Base-by-base conservation (phyloP, 1,140 invertebrate species). In the Phortica variegata region DNA sequence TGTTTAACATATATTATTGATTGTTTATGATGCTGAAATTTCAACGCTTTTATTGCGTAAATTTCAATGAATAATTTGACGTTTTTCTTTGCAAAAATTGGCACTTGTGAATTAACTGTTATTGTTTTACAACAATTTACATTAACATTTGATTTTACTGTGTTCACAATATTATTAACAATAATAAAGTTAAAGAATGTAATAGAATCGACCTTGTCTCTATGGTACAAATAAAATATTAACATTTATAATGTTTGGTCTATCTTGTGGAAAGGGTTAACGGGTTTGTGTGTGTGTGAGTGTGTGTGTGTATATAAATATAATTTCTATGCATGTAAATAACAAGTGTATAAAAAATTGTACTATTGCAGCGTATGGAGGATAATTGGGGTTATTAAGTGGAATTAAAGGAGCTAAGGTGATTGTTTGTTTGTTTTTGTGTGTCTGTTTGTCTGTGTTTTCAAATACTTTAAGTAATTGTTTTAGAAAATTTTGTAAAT, bases 301-400 rank as follows among this genome's bases (percentile, higher is more conserved):
- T 54, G 52, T 54, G 52, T 54, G 50, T 57, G 54, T 65, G 58
- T 72, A 53, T 61, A 56, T 73, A 73, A 58, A 63, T 62, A 53
- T 54, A 66, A 63, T 68, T 56, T 68, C 47, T 61, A 53, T 73
- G 58, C 56, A 65, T 65, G 49, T 40, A 40, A 47, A 34, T 47
- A 52, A 52, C 40, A 61, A 58, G 63, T 68, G 62, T 68, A 69
- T 69, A 70, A 70, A 58, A 74, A 68, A 52, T 73, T 74, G 71
- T 74, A 74, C 71, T 74, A 74, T 74, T 74, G 71, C 71, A 74
- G 65, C 68, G 71, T 74, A 69, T 74, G 71, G 71, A 74, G 71
- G 71, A 74, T 52, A 43, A 61, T 58, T 59, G 49, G 42, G 49
- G 48, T 52, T 44, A 43, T 40, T 43, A 44, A 26, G 54, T 40